Evolutionary conservation across 2,113 vertebrate species (phyloP).

Genomic region (Carassius auratus): DNA sequence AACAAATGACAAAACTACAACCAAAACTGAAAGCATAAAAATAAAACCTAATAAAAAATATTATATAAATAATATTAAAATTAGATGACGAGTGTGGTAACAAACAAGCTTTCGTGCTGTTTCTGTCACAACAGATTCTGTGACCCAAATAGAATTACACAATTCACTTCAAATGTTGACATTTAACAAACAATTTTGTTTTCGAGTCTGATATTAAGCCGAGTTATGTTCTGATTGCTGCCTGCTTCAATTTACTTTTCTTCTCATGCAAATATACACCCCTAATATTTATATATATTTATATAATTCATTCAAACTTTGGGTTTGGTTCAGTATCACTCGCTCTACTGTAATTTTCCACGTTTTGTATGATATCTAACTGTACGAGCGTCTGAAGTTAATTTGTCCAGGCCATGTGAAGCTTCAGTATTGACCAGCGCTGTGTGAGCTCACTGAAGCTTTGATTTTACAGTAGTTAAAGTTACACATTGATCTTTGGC

Average conservation of each 20-base stretch:
- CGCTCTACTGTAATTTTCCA: background rate
- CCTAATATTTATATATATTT: no score
- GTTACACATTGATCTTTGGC: constrained; percentile 5
- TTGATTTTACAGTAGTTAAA: constrained; percentile 26
- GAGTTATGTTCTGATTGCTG: background rate
- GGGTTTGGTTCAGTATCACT: background rate
- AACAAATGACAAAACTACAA: no score
- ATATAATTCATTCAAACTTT: background rate
- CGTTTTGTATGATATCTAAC: background rate
- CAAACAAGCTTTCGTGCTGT: background rate
- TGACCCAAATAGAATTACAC: constrained; percentile 2
- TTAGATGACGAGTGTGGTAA: no score
- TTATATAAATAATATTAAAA: no score
- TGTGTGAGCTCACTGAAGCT: constrained; percentile 7
- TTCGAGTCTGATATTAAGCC: background rate
- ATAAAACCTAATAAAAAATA: no score
- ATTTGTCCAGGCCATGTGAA: background rate
- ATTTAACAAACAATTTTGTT: constrained; percentile 1
- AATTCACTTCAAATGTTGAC: constrained; percentile 12
- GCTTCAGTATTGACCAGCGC: background rate
- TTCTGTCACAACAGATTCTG: background rate
- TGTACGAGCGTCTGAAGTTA: background rate
- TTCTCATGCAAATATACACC: no score
- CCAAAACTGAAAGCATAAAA: no score
- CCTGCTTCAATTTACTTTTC: background rate